Percentiles rank a stretch among this genome's conserved stretches.
Conservation (phyloP, 2,888 invertebrate genomes). For the Drosophila percnosoma region DNA sequence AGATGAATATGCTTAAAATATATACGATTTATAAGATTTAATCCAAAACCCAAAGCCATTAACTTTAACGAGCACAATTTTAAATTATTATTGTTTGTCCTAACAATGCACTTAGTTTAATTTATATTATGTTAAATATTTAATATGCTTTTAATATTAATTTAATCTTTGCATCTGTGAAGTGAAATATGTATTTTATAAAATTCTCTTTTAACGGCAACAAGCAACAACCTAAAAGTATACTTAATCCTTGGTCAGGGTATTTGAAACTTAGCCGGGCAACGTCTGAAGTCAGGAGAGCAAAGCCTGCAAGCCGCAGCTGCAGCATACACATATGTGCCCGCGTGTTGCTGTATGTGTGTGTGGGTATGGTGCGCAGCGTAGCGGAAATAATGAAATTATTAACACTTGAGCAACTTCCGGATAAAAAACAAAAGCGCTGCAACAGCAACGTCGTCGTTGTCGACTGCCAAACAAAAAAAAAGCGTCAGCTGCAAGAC, state of each 20-base stretch:
- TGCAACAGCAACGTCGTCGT: constrained; percentile 43
- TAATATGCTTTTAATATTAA: background rate
- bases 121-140: background rate
- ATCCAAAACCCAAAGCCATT: background rate
- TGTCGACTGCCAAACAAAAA: constrained; percentile 40
- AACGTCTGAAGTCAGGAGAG: constrained; percentile 65
- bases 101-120: background rate
- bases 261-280: constrained; percentile 48
- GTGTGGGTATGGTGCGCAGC: constrained; percentile 58
- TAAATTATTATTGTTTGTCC: background rate
- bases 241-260: constrained; percentile 39
- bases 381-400: constrained; percentile 79
- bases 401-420: constrained; percentile 80
- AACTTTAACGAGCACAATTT: background rate
- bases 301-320: constrained; percentile 63
- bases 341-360: constrained; percentile 22
- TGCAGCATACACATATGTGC: constrained; percentile 54
- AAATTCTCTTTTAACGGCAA: background rate
- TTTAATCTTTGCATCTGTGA: background rate
- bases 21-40: background rate
- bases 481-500: constrained; percentile 52
- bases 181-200: background rate
- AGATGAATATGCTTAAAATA: background rate
- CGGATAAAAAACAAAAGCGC: constrained; percentile 79
- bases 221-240: constrained; percentile 1